Evolutionary conservation across 64 coral and sea anemone species (phyloP).

Genomic region (Hydrozoanthus tunicans): DNA sequence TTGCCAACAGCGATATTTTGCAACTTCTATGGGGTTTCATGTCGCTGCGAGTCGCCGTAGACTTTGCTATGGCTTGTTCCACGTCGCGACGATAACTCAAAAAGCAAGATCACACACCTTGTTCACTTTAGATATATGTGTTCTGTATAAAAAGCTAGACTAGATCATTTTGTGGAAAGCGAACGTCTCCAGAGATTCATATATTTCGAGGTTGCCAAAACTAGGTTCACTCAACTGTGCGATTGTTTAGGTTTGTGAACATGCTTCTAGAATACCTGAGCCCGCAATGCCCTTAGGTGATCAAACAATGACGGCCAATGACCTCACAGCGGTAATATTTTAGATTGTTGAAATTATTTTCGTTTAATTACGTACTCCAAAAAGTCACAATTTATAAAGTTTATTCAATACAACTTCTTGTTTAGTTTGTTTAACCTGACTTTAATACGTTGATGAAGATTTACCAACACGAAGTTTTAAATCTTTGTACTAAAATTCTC

Average conservation of each 20-base stretch:
- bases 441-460: no score
- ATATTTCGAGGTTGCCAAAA: background rate
- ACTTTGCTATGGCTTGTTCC: background rate
- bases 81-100: background rate
- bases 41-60: background rate
- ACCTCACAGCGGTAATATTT: no score
- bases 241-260: slow-evolving; percentile 13
- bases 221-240: background rate
- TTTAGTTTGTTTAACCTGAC: no score
- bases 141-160: background rate
- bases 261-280: slow-evolving; percentile 6
- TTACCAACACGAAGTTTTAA: no score
- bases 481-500: no score
- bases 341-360: no score
- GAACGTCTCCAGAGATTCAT: background rate
- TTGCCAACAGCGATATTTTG: slow-evolving; percentile 34
- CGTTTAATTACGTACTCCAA: no score
- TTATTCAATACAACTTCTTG: no score
- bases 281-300: slow-evolving; percentile 11
- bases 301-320: no score
- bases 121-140: background rate
- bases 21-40: slow-evolving; percentile 7
- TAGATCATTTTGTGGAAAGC: background rate
- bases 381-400: no score
- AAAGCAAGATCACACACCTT: background rate